A percentile compares a stretch with the other conserved stretches of the same genome.
These are phyloP conservation scores for Cololabis saira DNA, from an alignment of 2,113 vertebrate species.

Conservation along the genomic window DNA sequence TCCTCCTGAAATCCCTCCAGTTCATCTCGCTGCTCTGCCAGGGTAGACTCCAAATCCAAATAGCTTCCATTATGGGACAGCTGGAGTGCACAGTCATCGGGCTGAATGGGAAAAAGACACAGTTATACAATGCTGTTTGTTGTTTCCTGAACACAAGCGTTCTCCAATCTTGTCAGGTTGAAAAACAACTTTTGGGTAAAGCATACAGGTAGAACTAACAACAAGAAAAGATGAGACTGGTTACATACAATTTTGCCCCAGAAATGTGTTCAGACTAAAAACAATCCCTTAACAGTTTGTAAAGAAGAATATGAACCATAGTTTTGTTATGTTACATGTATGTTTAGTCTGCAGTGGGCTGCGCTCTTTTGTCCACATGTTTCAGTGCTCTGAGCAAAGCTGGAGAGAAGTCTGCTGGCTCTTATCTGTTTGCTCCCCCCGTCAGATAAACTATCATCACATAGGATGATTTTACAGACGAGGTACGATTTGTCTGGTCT, in stretches of 20 bases:
- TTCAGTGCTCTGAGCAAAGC: conserved; percentile 18
- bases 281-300: too few species aligned
- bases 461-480: conserved; percentile 35
- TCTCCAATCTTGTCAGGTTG: neutral
- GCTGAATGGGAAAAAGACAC: conserved; percentile 75
- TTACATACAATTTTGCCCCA: too few species aligned
- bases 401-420: conserved; percentile 39
- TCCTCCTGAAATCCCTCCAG: conserved; percentile 96
- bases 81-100: conserved; percentile 96
- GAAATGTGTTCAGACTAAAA: too few species aligned
- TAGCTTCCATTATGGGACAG: conserved; percentile 96
- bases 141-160: neutral
- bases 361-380: too few species aligned
- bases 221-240: too few species aligned
- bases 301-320: too few species aligned
- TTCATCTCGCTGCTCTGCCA: conserved; percentile 94
- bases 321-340: too few species aligned
- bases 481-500: conserved; percentile 56
- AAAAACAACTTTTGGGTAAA: too few species aligned
- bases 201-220: too few species aligned
- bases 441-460: conserved; percentile 56
- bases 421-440: conserved; percentile 40
- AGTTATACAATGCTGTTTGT: neutral
- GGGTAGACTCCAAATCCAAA: conserved; percentile 94
- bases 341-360: too few species aligned